Base-by-base conservation (phyloP, 2,113 vertebrate species). In the Ammospiza caudacuta region DNA sequence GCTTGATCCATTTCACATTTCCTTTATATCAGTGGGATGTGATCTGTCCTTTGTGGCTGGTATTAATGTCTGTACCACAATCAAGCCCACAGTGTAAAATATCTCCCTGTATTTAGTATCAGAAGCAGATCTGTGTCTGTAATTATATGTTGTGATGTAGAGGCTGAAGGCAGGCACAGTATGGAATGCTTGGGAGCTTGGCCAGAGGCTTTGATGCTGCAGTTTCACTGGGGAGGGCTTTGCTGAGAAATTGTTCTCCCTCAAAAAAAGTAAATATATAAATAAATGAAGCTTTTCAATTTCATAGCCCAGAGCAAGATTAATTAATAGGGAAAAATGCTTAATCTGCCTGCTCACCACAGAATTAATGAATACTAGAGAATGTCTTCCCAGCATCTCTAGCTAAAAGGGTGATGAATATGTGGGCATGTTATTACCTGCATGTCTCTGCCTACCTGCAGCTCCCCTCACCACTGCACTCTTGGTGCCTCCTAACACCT, bases 251-350 rank as follows among this genome's bases (percentile, higher is more conserved):
- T 57, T 3, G 1, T 81, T 88, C 75, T 57, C 64, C 57, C 61
- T 90, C 66, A 86, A 78, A 95, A 90, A 18, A 83, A 82, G 58
- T 51, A 92, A 95, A 91, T 93, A 93, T 70, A 90, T 81, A 90
- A 96, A 81, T 90, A 94, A 96, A 90, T 84, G 6, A 87, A 92
- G 68, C 43, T 80, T 55, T 88, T 73, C 61, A 19, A 68, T 47
- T 81, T 91, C 44, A 13, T 72, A 81, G 90, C 92, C 83, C 41
- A 43, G 20, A 81, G 94, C 79, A 78, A 89, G 83, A 83, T 83
- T 93, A 92, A 92, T 92, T 95, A 96, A 89, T 74, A 75, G 28
- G 55, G 72, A 22, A 87, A 93, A 94, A 90, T 67, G 37, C 85
- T 81, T 91, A 74, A 94, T 95, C 85, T 95, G 3, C 83, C 72